Conservation (phyloP, 2,888 invertebrate species). For the Emesis russula region DNA sequence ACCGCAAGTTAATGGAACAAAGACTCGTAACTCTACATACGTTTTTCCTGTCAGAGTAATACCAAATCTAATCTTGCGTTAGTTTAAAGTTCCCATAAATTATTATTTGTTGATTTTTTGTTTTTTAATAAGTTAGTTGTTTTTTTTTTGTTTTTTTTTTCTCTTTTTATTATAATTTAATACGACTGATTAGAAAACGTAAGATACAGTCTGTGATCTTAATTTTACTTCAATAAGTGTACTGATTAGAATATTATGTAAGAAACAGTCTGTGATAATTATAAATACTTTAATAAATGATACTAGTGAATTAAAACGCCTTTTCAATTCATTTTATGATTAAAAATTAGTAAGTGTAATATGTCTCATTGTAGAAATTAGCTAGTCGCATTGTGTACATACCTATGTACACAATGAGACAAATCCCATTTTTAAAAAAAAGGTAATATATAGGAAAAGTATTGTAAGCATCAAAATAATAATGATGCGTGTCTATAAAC, state of each 20-base stretch:
- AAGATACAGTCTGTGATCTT: too few species aligned
- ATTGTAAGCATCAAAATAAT: neutral
- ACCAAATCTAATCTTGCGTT: slow-evolving; percentile 7
- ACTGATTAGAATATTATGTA: too few species aligned
- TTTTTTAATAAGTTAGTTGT: too few species aligned
- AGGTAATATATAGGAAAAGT: neutral
- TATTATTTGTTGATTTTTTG: too few species aligned
- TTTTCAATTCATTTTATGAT: too few species aligned
- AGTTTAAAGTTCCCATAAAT: neutral
- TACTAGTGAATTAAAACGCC: too few species aligned
- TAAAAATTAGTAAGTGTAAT: neutral
- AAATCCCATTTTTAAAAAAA: slow-evolving; percentile 4
- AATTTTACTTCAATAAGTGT: too few species aligned
- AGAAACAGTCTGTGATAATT: too few species aligned
- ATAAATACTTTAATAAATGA: too few species aligned
- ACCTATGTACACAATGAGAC: slow-evolving; percentile 7
- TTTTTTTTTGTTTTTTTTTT: too few species aligned
- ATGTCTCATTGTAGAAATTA: slow-evolving; percentile 15
- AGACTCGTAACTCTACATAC: neutral
- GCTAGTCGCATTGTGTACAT: slow-evolving; percentile 12
- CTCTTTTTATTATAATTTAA: too few species aligned
- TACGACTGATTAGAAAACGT: too few species aligned
- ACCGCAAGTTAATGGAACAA: neutral
- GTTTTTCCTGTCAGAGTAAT: neutral
- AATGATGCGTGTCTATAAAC: neutral